phyloP scores from a whole-genome alignment of 2,113 vertebrate genomes.

The Eretmochelys imbricata region DNA sequence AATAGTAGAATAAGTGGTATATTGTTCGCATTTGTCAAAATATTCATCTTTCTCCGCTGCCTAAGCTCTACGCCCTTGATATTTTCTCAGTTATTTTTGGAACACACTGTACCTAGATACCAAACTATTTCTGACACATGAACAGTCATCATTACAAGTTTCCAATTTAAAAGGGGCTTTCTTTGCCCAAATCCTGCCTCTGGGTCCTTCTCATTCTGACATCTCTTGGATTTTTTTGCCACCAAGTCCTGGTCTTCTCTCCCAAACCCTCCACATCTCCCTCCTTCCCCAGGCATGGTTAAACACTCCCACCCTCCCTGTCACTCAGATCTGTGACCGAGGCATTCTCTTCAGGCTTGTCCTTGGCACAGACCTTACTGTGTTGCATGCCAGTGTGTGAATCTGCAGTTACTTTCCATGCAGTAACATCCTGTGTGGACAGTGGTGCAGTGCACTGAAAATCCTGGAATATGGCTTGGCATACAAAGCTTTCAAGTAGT shows the following conservation, averaged over 20 bases:
- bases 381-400: background rate
- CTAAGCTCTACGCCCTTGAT: background rate
- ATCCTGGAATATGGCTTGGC: background rate
- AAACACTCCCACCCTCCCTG: background rate
- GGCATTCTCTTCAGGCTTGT: background rate
- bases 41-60: background rate
- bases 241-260: background rate
- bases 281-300: background rate
- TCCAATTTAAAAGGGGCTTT: conserved; percentile 4
- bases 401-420: too few relatives aligned
- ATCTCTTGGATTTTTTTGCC: background rate
- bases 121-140: background rate
- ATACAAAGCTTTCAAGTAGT: background rate
- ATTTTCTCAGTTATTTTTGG: background rate
- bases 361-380: background rate
- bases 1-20: background rate
- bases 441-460: too few relatives aligned
- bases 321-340: background rate
- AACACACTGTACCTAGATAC: background rate
- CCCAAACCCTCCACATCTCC: background rate
- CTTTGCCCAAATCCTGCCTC: conserved; percentile 1
- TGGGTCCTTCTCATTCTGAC: background rate
- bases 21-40: conserved; percentile 1
- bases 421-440: too few relatives aligned
- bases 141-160: conserved; percentile 4